Evolutionary conservation across 2,113 vertebrate species (phyloP), one percentile per base, ranked within the genome.

Genomic region (Sminthopsis crassicaudata): DNA sequence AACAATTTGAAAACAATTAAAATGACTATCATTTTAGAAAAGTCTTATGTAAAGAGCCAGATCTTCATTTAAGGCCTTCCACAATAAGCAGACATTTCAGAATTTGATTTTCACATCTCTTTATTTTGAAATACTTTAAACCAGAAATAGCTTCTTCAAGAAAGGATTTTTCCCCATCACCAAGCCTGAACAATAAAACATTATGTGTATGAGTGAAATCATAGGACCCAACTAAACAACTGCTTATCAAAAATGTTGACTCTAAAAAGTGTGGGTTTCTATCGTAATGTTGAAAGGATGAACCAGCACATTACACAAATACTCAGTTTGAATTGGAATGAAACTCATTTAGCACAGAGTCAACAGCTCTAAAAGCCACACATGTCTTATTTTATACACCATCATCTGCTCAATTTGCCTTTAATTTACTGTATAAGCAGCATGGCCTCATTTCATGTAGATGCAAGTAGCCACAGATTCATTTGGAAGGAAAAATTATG

Each of bases 91-190:
- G 97, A 97, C 52, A 42, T 95, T 98, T 96, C 95, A 94, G 10
- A 91, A 96, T 93, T 93, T 97, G 96, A 95, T 97, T 98, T 98
- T 98, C 53, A 94, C 23, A 0, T 94, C 95, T 54, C 90, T 97
- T 96, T 98, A 97, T 97, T 98, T 97, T 96, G 95, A 98, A 98
- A 96, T 90, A 84, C 88, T 97, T 98, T 95, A 96, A 94, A 97
- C 94, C 91, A 53, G 94, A 98, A 98, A 96, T 97, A 98, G 97
- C 96, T 96, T 92, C 91, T 94, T 91, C 88, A 98, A 96, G 55
- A 97, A 96, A 24, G 96, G 96, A 84, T 91, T 94, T 92, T 96
- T 97, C 88, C 95, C 96, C 60, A 95, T 96, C 93, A 97, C 96
- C 90, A 97, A 96, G 96, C 97, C 95, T 95, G 93, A 97, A 97